Evolutionary conservation across 1,140 invertebrate species (phyloP), one percentile per base, ranked within the genome.

Genomic region (Drosophila kohkoa): DNA sequence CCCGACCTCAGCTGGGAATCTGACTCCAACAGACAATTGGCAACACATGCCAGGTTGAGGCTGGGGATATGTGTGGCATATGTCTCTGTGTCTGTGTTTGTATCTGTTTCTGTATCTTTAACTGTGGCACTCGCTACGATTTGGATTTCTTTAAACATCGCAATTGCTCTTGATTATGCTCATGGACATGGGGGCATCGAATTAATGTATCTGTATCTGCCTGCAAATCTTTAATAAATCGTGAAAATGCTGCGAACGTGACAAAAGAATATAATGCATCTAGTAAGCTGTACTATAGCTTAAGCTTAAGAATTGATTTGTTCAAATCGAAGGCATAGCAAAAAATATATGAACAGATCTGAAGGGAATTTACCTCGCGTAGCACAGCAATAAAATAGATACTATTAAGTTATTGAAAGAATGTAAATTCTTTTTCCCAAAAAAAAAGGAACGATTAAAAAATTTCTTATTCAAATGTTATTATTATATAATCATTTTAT

Each of bases 171-270:
- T 63, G 68, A 73, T 80, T 65, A 63, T 80, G 78, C 70, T 45
- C 25, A 54, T 74, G 38, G 41, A 60, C 43, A 30, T 38, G 15
- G 35, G 8, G 69, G 32, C 45, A 65, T 30, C 76, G 77, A 79
- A 81, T 81, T 73, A 57, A 54, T 38, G 35, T 10, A 11, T 38
- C 52, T 25, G 41, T 11, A 64, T 32, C 28, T 48, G 60, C 51
- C 57, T 28, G 51, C 28, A 32, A 86, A 86, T 86, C 70, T 88
- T 82, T 86, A 88, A 86, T 86, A 88, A 58, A 63, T 74, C 82
- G 83, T 86, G 83, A 71, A 88, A 76, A 68, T 62, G 52, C 60
- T 54, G 49, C 7, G 51, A 76, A 88, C 82, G 79, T 85, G 82
- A 75, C 73, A 51, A 69, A 52, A n/a, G 48, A 80, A 49, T 78